Evolutionary conservation across 2,888 invertebrate species (phyloP), one percentile per base, ranked within the genome.

Genomic region (Eulithis prunata): DNA sequence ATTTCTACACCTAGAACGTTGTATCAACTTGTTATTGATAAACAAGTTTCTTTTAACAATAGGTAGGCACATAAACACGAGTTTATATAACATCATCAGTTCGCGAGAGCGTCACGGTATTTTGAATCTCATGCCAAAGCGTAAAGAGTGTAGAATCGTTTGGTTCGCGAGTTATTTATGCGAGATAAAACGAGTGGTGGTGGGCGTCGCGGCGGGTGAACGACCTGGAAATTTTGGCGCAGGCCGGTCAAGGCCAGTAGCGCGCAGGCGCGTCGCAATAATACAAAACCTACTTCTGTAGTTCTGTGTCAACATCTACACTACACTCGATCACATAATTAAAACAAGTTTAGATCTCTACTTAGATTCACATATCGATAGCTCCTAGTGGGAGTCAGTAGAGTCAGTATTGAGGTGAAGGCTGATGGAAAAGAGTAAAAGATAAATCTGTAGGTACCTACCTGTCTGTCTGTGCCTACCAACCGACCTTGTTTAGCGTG

Each of bases 201-300:
- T 88, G 89, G 89, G 91, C 88, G 88, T 84, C 85, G 85, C 77
- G 82, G 82, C 83, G 83, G 89, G 90, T 90, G 90, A 90, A 92
- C 78, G 91, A 90, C 89, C 92, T 86, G 91, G 87, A 88, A 90
- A 89, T 90, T 93, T 93, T 92, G 93, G 93, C 93, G 93, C 92
- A 91, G 90, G 87, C 86, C 91, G 93, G 93, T 93, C 93, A 93
- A 93, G 93, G 93, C 91, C 93, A 85, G 80, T 75, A 76, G 77
- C 79, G 82, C 87, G 88, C 89, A 85, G 68, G 82, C 88, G 87
- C 85, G 75, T 69, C 69, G 75, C 73, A 76, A 80, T 74, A 73
- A 66, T 68, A 76, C 72, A 72, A 69, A 71, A 68, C 73, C 68
- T 71, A 74, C 71, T 64, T 64, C 47, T 47, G 46, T 36, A 52